Evolutionary conservation across 2,888 invertebrate species (phyloP).

Genomic region (Eulithis prunata): DNA sequence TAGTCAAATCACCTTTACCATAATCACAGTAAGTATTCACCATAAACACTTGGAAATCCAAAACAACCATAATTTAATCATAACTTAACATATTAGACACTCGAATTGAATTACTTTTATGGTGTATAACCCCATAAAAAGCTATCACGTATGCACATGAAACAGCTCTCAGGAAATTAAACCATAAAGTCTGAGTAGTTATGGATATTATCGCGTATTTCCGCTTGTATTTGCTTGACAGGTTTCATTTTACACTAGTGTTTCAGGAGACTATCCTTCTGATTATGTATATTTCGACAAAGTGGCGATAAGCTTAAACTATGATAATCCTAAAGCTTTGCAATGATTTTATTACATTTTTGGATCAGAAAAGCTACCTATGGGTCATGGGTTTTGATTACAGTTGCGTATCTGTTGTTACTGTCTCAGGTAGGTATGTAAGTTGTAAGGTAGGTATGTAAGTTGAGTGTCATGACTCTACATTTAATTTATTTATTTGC

Average conservation of each 20-base stretch:
- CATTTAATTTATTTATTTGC: too few species aligned
- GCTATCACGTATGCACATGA: conserved; percentile 65
- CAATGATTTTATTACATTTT: too few species aligned
- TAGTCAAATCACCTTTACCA: background rate
- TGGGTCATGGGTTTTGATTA: too few species aligned
- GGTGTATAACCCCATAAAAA: conserved; percentile 58
- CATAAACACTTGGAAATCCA: conserved; percentile 19
- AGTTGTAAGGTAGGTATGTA: too few species aligned
- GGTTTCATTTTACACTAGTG: conserved; percentile 30
- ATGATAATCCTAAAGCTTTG: too few species aligned
- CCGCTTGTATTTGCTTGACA: conserved; percentile 50
- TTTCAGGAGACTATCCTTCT: background rate
- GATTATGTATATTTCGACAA: too few species aligned
- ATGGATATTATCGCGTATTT: conserved; percentile 63
- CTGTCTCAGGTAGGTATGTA: too few species aligned
- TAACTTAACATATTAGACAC: conserved; percentile 57
- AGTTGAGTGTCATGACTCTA: too few species aligned
- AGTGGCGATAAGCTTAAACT: too few species aligned
- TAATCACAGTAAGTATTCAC: conserved; percentile 14
- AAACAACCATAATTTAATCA: conserved; percentile 58
- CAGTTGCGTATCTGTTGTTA: too few species aligned
- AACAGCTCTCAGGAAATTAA: conserved; percentile 80
- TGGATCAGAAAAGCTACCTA: too few species aligned
- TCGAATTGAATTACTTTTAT: conserved; percentile 65
- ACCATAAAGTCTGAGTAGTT: conserved; percentile 68